Conservation (phyloP, 2,888 invertebrate genomes). For the Macrosiphum euphorbiae region DNA sequence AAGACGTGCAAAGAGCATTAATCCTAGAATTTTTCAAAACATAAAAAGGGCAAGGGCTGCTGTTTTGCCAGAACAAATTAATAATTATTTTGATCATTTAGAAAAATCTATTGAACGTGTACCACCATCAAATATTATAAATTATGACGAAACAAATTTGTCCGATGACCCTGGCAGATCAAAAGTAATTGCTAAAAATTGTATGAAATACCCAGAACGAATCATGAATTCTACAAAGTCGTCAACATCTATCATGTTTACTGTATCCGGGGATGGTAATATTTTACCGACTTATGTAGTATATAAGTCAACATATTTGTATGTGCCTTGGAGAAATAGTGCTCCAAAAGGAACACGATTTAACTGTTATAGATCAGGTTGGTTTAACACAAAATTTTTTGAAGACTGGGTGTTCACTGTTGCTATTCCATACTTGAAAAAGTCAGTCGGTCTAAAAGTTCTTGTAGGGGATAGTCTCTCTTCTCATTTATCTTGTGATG, state of each 20-base stretch:
- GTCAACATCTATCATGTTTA: constrained; percentile 63
- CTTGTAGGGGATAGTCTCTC: background rate
- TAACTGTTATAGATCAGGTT: background rate
- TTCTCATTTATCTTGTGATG: background rate
- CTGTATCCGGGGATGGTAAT: no score
- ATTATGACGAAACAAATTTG: constrained; percentile 69
- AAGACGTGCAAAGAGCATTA: no score
- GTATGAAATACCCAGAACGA: constrained; percentile 64
- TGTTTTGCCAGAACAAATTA: no score
- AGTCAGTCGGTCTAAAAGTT: background rate
- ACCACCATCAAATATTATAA: no score
- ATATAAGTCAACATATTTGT: background rate
- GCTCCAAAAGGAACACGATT: background rate
- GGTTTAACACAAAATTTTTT: background rate
- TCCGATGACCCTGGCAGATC: constrained; percentile 68
- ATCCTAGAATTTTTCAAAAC: no score
- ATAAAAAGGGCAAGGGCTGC: no score
- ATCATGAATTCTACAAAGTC: constrained; percentile 64
- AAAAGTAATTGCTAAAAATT: constrained; percentile 65
- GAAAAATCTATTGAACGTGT: no score
- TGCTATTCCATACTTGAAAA: background rate
- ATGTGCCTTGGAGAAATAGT: background rate
- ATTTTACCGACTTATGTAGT: constrained; percentile 12
- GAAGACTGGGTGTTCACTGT: background rate
- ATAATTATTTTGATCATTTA: no score